Evolutionary conservation across 2,888 invertebrate species (phyloP).

Genomic region (Ecdyonurus torrentis): DNA sequence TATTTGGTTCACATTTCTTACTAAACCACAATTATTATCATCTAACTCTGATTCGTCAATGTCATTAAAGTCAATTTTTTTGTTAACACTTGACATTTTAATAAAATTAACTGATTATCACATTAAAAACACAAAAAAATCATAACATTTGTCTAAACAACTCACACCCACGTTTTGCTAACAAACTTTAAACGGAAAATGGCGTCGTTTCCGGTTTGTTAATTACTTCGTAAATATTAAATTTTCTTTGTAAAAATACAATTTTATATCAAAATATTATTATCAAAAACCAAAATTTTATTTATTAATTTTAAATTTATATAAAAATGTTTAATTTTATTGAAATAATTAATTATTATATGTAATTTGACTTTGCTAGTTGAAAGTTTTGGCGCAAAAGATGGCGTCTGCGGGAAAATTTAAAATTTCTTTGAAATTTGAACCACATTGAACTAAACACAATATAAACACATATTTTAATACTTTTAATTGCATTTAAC

Average conservation of each 20-base stretch:
- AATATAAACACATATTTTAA: too few relatives aligned
- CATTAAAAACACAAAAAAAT: neutral
- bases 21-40: neutral
- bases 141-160: neutral
- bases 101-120: neutral
- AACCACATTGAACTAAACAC: too few relatives aligned
- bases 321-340: too few relatives aligned
- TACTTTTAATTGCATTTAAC: too few relatives aligned
- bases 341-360: too few relatives aligned
- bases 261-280: too few relatives aligned
- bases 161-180: neutral
- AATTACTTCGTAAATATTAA: too few relatives aligned
- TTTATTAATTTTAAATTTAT: too few relatives aligned
- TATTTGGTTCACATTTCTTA: neutral
- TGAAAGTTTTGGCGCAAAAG: neutral
- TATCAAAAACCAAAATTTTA: too few relatives aligned
- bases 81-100: neutral
- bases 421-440: neutral
- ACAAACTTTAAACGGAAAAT: conserved; percentile 1
- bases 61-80: neutral
- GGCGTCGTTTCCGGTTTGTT: neutral
- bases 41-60: neutral
- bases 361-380: too few relatives aligned
- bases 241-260: too few relatives aligned
- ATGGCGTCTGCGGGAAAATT: neutral